Base-by-base conservation (phyloP, 2,888 invertebrate species). In the Zhuqinia jingwanae region DNA sequence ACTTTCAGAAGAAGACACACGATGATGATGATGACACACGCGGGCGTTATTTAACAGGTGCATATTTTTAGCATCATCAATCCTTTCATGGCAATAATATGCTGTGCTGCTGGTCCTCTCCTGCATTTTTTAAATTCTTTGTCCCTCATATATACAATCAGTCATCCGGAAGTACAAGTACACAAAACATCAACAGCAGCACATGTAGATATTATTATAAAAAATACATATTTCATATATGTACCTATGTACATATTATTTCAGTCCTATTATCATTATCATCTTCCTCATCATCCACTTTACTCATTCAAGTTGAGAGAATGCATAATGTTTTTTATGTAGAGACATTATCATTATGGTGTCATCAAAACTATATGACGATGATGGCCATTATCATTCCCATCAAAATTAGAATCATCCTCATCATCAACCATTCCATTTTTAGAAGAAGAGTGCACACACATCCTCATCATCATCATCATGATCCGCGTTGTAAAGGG, bases 391-490 rank as follows among this genome's bases (percentile, higher is more conserved):
- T 68, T 68, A 68, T 68, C 68, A 22, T 22, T 45, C 42, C 47
- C 47, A 68, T 68, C 42, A 68, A 22, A 42, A 22, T 45, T 42
- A 13, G 45, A 42, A 25, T 36, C 63, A 53, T 56, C 80, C 58
- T 58, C 81, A 81, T 70, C 82, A 68, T 60, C 70, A 84, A 56
- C 76, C 85, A 85, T 85, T 85, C 85, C 85, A 85, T 85, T 79
- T 85, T 79, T 78, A 79, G 85, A 60, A 30, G 65, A 73, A 75
- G 85, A 65, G 75, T 58, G 45, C 78, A 13, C 42, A 78, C 70
- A 50, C 3, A 6, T 6, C 8, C 3, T 25, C 42, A 36, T 63
- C 68, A 68, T 68, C 45, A n/a, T n/a, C 3, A 6, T 6, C 8
- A 36, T 25, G 17, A 36, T 63, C 68, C 36, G 42, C 45, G 15